Base-by-base conservation (phyloP, 2,113 vertebrate species). In the Pedetes capensis region DNA sequence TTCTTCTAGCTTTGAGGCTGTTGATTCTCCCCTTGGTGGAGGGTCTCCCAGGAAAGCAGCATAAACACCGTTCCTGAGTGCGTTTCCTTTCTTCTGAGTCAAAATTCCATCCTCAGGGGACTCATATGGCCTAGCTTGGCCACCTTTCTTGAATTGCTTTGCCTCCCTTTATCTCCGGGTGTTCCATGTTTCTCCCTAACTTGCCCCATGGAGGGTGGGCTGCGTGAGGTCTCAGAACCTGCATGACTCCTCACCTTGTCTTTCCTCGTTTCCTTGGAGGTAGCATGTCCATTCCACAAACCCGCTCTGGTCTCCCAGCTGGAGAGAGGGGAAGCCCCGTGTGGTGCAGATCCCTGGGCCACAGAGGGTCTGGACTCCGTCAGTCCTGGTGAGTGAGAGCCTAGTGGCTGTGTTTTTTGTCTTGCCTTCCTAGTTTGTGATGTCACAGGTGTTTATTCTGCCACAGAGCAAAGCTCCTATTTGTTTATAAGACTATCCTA, bases 291-390 rank as follows among this genome's bases (percentile, higher is more conserved):
- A 20, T 29, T 80, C 44, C 69, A 66, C 74, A 96, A 91, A 68
- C 96, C 96, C 13, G 8, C 14, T 44, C 57, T 97, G 7, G 75
- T 97, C 75, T 57, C 86, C 71, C 78, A 51, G 53, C 96, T 96
- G 94, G 96, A 97, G 25, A 55, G 42, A 29, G 93, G 89, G 25
- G 87, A 91, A 34, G 93, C 20, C 0, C 82, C 95, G 0, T 94
- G 93, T 90, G 42, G 59, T 9, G 64, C 59, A 1, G 93, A 94
- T 64, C 95, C 87, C 17, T 80, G 89, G 94, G 61, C 80, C 57
- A 8, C 71, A 3, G 63, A 91, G 78, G 14, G 2, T 17, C 32
- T 13, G 3, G 68, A 27, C 47, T 22, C 13, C 47, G 0, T 47
- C 76, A 14, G 51, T 69, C 81, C 89, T 75, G 94, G 96, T 96